Evolutionary conservation across 23 tunicate genomes (phyloP), one percentile per base, ranked within the genome.

Genomic region (Phallusia fumigata): DNA sequence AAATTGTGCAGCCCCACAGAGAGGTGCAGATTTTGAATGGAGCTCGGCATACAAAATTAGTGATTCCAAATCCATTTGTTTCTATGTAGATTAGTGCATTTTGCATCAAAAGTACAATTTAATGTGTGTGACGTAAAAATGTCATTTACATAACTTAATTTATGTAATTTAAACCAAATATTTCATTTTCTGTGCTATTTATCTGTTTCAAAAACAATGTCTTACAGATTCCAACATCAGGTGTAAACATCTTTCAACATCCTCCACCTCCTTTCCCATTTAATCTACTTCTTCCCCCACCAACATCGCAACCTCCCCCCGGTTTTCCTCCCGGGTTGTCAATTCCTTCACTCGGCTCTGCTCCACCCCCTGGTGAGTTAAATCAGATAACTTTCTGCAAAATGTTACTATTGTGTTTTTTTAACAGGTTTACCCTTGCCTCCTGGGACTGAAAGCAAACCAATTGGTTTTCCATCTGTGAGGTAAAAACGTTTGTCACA

Each of bases 201-300:
- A 40, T 40, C 10, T 40, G 47, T 40, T 40, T 10, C 5, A 40
- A 10, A 5, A 40, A 40, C 47, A 35, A 28, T 49, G 3, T 18
- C 10, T 65, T 65, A 18, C 74, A 85, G 88, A 79, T 85, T 30
- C 45, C 83, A 15, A 28, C 75, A 33, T 52, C 88, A 24, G 83
- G 76, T 6, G 76, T 58, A 8, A 53, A 53, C 33, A 72, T 85
- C 32, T 79, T 65, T 34, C 83, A 78, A 30, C 85, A 74, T 36
- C 91, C 91, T 21, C 91, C 91, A 0, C 85, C 86, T 76, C 91
- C 91, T 6, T 87, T 87, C 76, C 91, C 91, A 36, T 83, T 83
- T 40, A 47, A 36, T 18, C 73, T 72, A 8, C 36, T 82, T 28
- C 31, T 81, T 51, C 91, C 91, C 0, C 81, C 81, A 51, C 91